Conservation (phyloP, 2,113 vertebrate genomes). For the Hepsetus odoe region DNA sequence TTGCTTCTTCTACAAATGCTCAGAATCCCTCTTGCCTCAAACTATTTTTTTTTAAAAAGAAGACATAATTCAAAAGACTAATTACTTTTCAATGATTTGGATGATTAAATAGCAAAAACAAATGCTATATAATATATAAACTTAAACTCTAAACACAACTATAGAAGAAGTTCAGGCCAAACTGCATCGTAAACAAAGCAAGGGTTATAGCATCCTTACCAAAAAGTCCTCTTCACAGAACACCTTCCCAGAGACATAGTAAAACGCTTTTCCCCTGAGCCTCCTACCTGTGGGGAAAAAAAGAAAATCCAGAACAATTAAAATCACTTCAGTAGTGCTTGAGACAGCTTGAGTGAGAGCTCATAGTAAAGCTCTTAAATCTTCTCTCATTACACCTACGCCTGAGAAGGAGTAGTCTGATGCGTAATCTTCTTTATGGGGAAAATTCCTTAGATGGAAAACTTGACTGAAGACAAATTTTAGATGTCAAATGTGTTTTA, state of each 20-base stretch:
- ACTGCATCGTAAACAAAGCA: not conserved
- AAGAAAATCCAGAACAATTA: slow-evolving; percentile 17
- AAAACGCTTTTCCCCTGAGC: slow-evolving; percentile 95
- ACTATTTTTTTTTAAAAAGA: not conserved
- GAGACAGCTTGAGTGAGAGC: not conserved
- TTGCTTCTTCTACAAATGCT: not conserved
- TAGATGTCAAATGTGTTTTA: too few species aligned
- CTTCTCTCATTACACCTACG: not conserved
- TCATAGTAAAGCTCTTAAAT: not conserved
- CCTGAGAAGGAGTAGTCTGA: not conserved
- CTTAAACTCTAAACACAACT: not conserved
- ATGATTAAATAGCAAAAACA: too few species aligned
- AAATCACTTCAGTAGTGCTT: not conserved
- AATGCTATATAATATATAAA: not conserved
- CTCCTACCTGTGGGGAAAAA: slow-evolving; percentile 70
- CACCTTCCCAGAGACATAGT: slow-evolving; percentile 94
- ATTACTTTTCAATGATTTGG: not conserved
- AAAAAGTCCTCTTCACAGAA: slow-evolving; percentile 98
- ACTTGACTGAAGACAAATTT: not conserved
- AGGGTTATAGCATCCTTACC: slow-evolving; percentile 75
- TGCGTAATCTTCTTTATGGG: not conserved
- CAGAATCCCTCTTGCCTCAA: not conserved
- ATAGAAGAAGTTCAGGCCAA: not conserved
- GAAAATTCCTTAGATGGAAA: not conserved
- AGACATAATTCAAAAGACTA: too few species aligned